Base-by-base conservation (phyloP, 2,888 invertebrate genomes). In the Diogma glabrata region DNA sequence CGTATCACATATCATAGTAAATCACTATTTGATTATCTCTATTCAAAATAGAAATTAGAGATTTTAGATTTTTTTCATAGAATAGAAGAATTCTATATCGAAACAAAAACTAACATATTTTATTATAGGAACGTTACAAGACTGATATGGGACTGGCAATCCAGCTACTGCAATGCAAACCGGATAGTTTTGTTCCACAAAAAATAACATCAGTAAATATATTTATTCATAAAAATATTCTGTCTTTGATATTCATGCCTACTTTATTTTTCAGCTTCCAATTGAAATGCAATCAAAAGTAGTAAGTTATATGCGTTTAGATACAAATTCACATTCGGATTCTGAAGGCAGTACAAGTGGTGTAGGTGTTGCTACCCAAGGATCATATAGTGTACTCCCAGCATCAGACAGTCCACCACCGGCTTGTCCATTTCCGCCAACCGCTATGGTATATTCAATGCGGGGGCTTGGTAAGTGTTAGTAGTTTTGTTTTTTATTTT, bases 91-190 rank as follows among this genome's bases (percentile, higher is more conserved):
- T n/a, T n/a, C n/a, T n/a, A n/a, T n/a, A n/a, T n/a, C n/a, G n/a
- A n/a, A n/a, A n/a, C n/a, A n/a, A n/a, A n/a, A n/a, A n/a, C n/a
- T n/a, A n/a, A n/a, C n/a, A n/a, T n/a, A n/a, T n/a, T n/a, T n/a
- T n/a, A n/a, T 80, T 81, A 40, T 75, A 94, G 94, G 93, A 93
- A 65, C 81, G 90, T 62, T 94, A 92, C 71, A 86, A 91, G 67
- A 88, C 86, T 64, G 95, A 95, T 67, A 92, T 94, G 66, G 89
- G 87, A 69, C 72, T 92, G 64, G 94, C 94, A 55, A 92, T 94
- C 59, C 92, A 94, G 70, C 75, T 95, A 61, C 74, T 95, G 50
- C 94, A 95, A 67, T 94, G 94, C 69, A 94, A 93, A 66, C 94
- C 94, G 58, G 87, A 89, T 57, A 89, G 89, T 72, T 95, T 93